These are phyloP conservation scores for Diploscapter pachys DNA, from an alignment of 1,140 invertebrate species.

Conservation along the genomic window DNA sequence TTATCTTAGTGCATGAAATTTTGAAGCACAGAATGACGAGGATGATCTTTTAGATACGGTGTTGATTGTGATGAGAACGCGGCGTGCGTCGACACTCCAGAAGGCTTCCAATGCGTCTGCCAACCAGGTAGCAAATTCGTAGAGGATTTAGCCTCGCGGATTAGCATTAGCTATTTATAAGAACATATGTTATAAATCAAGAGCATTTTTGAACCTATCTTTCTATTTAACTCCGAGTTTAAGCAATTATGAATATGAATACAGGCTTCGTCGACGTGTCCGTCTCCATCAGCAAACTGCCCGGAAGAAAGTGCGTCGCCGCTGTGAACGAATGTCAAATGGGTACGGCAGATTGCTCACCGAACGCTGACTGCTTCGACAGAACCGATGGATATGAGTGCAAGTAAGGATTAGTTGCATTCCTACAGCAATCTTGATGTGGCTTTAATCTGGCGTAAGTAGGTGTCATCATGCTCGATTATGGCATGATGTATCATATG, in stretches of 20 bases:
- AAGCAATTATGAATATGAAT: no score
- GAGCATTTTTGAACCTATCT: no score
- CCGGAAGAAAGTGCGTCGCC: conserved; percentile 38
- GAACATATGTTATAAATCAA: no score
- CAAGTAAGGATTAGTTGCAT: conserved; percentile 10
- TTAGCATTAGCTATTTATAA: no score
- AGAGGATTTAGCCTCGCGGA: no score
- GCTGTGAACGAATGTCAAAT: conserved; percentile 36
- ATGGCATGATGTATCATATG: no score
- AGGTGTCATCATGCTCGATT: no score
- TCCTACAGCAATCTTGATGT: no score
- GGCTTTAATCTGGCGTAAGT: no score
- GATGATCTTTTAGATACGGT: conserved; percentile 21
- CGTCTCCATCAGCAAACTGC: conserved; percentile 25
- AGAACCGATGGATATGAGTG: conserved; percentile 45
- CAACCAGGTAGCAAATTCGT: conserved; percentile 12
- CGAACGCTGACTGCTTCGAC: conserved; percentile 38
- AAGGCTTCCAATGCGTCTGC: conserved; percentile 40
- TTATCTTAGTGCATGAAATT: no score
- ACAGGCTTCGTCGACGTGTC: conserved; percentile 38
- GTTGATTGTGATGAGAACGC: conserved; percentile 42
- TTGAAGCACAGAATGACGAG: no score
- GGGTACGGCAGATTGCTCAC: conserved; percentile 32
- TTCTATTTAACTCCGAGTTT: no score
- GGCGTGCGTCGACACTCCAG: conserved; percentile 41